Percentiles rank a stretch among this genome's conserved stretches.
These are phyloP conservation scores for Halocynthia roretzi DNA, from an alignment of 23 tunicate genomes.

Conservation along the genomic window DNA sequence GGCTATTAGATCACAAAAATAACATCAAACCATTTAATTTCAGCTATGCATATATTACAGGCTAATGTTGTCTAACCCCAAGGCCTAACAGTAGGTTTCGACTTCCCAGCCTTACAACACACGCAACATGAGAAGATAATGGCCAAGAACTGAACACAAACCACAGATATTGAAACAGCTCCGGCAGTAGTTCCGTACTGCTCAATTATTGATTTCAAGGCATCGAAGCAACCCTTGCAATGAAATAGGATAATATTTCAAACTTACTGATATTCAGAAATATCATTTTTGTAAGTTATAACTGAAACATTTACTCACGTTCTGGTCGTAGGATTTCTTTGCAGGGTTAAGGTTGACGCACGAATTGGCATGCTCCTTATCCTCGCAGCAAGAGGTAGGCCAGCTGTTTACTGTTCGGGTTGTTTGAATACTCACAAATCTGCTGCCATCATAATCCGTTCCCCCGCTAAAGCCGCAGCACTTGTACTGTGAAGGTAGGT, in stretches of 20 bases:
- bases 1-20: too few species aligned
- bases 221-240: conserved; percentile 7
- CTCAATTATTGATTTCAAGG: not conserved
- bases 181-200: not conserved
- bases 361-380: not conserved
- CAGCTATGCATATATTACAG: too few species aligned
- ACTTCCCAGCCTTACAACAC: not conserved
- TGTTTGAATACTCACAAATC: not conserved
- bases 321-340: not conserved
- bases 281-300: not conserved
- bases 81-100: not conserved
- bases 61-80: not conserved
- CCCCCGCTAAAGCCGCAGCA: not conserved
- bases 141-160: not conserved
- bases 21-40: too few species aligned
- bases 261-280: not conserved
- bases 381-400: not conserved
- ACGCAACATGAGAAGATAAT: conserved; percentile 4
- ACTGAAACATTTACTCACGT: not conserved
- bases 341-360: not conserved
- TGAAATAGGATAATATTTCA: not conserved
- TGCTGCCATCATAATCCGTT: conserved; percentile 1
- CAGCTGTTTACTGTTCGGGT: not conserved
- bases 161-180: not conserved
- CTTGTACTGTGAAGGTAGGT: not conserved